Percentiles rank a stretch among this genome's conserved stretches.
phyloP scores from a whole-genome alignment of 2,888 invertebrate species.

The Acleris sparsana region DNA sequence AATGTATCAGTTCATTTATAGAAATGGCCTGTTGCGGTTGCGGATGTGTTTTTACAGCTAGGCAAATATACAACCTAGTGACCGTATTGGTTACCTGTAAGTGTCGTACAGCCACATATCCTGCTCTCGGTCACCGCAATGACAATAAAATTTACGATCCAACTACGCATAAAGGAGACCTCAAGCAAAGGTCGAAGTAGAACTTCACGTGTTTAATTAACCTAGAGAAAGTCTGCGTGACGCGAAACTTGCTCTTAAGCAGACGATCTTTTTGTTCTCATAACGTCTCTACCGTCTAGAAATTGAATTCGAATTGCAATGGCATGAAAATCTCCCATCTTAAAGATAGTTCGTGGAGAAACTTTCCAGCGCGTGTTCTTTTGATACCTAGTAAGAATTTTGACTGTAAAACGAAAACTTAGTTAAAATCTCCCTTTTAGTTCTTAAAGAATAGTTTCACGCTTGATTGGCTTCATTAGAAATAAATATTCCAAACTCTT shows the following conservation, averaged over 20 bases:
- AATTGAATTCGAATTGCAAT: slow-evolving; percentile 28
- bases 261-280: slow-evolving; percentile 20
- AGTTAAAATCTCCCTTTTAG: background rate
- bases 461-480: background rate
- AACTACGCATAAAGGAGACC: slow-evolving; percentile 1
- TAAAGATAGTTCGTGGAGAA: background rate
- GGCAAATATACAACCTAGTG: too few species aligned
- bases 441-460: background rate
- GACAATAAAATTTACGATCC: slow-evolving; percentile 13
- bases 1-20: too few species aligned
- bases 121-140: background rate
- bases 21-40: too few species aligned
- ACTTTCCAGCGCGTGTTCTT: slow-evolving; percentile 22
- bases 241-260: slow-evolving; percentile 17
- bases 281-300: slow-evolving; percentile 6
- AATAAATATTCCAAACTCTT: background rate
- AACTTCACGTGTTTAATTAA: slow-evolving; percentile 38
- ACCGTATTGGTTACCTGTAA: too few species aligned
- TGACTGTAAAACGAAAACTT: background rate
- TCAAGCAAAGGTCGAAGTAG: slow-evolving; percentile 8
- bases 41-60: too few species aligned
- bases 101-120: too few species aligned
- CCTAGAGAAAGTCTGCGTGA: slow-evolving; percentile 40
- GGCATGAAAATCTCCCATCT: background rate
- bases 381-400: slow-evolving; percentile 7